Percentiles rank a stretch among this genome's conserved stretches.
Conservation (phyloP, 2,113 vertebrate genomes). For the Catagonus wagneri region DNA sequence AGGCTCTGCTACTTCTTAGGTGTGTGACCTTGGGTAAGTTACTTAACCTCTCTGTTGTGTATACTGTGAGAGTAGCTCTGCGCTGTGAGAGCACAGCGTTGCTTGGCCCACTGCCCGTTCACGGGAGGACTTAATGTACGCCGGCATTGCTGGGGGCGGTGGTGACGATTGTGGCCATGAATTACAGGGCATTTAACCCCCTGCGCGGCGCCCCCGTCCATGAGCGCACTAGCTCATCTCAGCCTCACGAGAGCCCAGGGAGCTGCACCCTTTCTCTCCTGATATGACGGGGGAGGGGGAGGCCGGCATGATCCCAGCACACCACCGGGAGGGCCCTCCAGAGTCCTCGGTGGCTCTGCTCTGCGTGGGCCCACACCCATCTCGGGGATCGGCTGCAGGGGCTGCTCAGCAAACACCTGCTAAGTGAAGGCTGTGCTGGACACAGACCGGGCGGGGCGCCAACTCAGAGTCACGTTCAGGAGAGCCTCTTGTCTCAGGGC, state of each 20-base stretch:
- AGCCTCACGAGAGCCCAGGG: not conserved
- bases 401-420: rapidly evolving
- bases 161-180: rapidly evolving
- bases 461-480: rapidly evolving
- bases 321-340: not conserved
- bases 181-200: not conserved
- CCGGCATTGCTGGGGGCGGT: rapidly evolving
- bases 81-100: rapidly evolving
- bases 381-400: rapidly evolving
- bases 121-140: not conserved
- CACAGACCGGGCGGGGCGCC: rapidly evolving
- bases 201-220: not conserved
- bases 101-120: not conserved
- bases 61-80: rapidly evolving
- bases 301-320: rapidly evolving
- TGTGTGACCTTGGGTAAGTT: not conserved
- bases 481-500: not conserved
- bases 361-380: rapidly evolving
- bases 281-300: rapidly evolving
- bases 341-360: rapidly evolving
- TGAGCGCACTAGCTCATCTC: rapidly evolving
- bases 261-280: not conserved
- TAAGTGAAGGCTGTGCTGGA: rapidly evolving
- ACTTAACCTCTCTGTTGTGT: not conserved
- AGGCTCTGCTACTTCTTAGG: not conserved